phyloP scores from a whole-genome alignment of 2,113 vertebrate species.

The Genyomyrus donnyi region DNA sequence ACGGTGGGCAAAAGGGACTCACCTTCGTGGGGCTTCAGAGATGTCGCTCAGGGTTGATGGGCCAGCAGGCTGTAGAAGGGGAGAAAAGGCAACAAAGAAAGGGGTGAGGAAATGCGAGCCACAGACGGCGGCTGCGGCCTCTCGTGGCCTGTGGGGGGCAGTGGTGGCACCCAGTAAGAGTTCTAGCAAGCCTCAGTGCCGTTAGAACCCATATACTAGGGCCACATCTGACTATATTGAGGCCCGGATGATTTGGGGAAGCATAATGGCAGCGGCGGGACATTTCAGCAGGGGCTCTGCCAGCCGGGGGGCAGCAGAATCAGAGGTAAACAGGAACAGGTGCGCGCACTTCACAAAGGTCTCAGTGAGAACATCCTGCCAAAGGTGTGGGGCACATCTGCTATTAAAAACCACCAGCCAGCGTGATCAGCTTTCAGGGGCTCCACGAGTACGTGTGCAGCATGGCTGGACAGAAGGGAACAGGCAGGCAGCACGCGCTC shows the following conservation, averaged over 20 bases:
- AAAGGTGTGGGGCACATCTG: background rate
- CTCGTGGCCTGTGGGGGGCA: background rate
- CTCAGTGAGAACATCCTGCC: background rate
- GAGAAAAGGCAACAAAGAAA: background rate
- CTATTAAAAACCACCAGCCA: background rate
- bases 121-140: background rate
- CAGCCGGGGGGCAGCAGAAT: background rate
- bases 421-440: background rate
- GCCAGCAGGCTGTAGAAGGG: conserved; percentile 53
- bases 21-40: conserved; percentile 66
- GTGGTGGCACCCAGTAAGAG: background rate
- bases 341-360: background rate
- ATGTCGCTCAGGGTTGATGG: conserved; percentile 62
- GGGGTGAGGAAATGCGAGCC: background rate
- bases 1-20: conserved; percentile 16
- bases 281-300: background rate
- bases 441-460: background rate
- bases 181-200: too few species aligned
- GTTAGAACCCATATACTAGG: background rate
- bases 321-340: background rate
- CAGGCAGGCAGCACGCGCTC: background rate
- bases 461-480: background rate
- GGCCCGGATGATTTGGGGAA: background rate
- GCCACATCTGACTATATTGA: background rate
- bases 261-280: background rate